phyloP scores from a whole-genome alignment of 2,113 vertebrate genomes.

The Pyrgilauda ruficollis region DNA sequence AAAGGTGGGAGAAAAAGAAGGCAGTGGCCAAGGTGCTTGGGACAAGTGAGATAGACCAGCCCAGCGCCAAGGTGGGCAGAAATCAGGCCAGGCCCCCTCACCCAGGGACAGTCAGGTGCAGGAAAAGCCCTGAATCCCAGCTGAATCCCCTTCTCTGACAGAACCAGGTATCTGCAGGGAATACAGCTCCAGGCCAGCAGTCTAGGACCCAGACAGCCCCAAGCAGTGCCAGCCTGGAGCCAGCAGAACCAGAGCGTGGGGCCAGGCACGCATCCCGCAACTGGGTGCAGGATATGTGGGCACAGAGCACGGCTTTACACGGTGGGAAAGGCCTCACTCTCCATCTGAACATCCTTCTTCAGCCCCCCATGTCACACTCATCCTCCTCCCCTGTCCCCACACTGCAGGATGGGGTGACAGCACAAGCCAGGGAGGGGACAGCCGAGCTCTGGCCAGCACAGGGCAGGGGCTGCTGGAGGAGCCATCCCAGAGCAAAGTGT shows the following conservation, averaged over 20 bases:
- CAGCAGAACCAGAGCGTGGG: rapidly evolving
- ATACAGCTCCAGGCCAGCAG: rapidly evolving
- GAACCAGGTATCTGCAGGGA: neutral
- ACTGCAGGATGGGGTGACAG: neutral
- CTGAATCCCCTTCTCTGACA: neutral
- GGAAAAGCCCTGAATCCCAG: neutral
- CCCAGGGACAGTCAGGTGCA: neutral
- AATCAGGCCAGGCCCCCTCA: neutral
- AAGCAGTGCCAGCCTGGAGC: neutral
- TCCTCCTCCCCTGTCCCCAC: neutral
- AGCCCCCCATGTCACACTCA: rapidly evolving
- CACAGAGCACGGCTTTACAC: rapidly evolving
- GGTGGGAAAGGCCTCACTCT: neutral
- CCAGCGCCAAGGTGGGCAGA: neutral
- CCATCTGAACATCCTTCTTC: rapidly evolving
- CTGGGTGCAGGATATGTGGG: neutral
- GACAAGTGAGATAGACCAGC: neutral
- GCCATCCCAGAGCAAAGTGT: rapidly evolving
- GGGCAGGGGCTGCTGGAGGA: neutral
- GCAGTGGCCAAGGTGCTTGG: neutral
- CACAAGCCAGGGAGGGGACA: rapidly evolving
- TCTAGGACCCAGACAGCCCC: rapidly evolving
- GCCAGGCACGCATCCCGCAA: rapidly evolving
- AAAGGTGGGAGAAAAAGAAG: constrained; percentile 72
- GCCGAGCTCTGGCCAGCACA: rapidly evolving